These are phyloP conservation scores for Danaus plexippus DNA, from an alignment of 1,140 invertebrate genomes.

Conservation along the genomic window DNA sequence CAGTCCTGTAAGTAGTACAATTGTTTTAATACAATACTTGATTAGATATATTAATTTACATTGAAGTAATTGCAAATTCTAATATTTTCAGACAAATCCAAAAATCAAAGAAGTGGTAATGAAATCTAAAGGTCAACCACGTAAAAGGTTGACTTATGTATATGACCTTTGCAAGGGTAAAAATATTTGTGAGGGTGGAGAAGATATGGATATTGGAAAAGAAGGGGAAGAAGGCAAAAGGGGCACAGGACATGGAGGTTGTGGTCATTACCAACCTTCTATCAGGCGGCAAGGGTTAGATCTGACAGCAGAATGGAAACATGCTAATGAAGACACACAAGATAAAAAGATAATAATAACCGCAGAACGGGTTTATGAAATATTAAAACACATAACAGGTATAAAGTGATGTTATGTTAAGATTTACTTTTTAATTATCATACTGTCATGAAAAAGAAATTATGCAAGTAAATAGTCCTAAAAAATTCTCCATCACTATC, in stretches of 20 bases:
- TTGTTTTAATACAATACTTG: slow-evolving; percentile 17
- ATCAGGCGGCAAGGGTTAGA: slow-evolving; percentile 92
- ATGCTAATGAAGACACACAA: slow-evolving; percentile 97
- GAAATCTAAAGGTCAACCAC: slow-evolving; percentile 97
- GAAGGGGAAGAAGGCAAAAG: slow-evolving; percentile 81
- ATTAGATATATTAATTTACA: not conserved
- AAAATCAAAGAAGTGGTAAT: slow-evolving; percentile 98
- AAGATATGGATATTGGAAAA: slow-evolving; percentile 94
- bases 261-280: slow-evolving; percentile 97
- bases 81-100: slow-evolving; percentile 82
- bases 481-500: no score
- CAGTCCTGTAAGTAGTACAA: slow-evolving; percentile 81
- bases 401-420: slow-evolving; percentile 10
- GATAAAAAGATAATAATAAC: slow-evolving; percentile 94
- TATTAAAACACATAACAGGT: slow-evolving; percentile 94
- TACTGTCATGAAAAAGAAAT: no score
- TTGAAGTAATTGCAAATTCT: slow-evolving; percentile 1
- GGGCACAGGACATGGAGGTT: slow-evolving; percentile 91
- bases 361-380: slow-evolving; percentile 96
- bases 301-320: slow-evolving; percentile 97
- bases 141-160: slow-evolving; percentile 94
- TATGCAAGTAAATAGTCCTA: no score
- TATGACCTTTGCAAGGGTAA: slow-evolving; percentile 99
- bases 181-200: slow-evolving; percentile 98
- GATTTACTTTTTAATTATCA: no score